These are phyloP conservation scores for Lobophora halterata DNA, from an alignment of 2,888 invertebrate genomes.

Conservation along the genomic window DNA sequence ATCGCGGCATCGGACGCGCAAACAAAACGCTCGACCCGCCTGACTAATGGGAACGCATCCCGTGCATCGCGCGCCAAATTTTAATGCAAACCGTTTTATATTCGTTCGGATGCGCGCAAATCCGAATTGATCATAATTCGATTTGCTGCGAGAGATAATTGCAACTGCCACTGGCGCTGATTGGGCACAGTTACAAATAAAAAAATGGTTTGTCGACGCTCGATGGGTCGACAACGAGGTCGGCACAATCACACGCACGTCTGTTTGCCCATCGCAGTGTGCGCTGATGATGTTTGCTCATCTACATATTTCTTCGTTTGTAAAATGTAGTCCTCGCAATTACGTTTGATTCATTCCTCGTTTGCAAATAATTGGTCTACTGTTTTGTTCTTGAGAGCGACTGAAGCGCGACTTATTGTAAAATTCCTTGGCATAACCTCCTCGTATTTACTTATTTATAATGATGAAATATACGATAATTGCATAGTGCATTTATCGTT, in stretches of 20 bases:
- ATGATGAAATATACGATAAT: too few species aligned
- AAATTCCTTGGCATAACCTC: slow-evolving; percentile 71
- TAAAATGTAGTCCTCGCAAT: slow-evolving; percentile 27
- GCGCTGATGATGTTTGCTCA: slow-evolving; percentile 73
- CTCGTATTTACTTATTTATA: too few species aligned
- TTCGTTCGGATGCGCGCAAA: slow-evolving; percentile 78
- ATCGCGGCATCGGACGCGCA: slow-evolving; percentile 50
- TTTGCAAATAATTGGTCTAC: slow-evolving; percentile 17
- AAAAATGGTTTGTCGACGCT: slow-evolving; percentile 52
- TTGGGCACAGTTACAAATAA: slow-evolving; percentile 66
- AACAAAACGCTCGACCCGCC: slow-evolving; percentile 67
- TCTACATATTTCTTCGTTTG: slow-evolving; percentile 53
- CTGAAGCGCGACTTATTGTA: too few species aligned
- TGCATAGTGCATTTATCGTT: too few species aligned
- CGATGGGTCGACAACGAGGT: slow-evolving; percentile 37
- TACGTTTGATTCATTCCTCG: slow-evolving; percentile 17
- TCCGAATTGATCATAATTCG: slow-evolving; percentile 82
- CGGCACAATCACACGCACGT: slow-evolving; percentile 69
- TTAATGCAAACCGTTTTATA: slow-evolving; percentile 81
- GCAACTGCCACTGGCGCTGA: slow-evolving; percentile 80
- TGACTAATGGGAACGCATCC: slow-evolving; percentile 78
- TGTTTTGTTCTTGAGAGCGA: too few species aligned
- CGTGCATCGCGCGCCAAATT: slow-evolving; percentile 76
- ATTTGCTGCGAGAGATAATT: slow-evolving; percentile 78
- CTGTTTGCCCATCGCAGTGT: slow-evolving; percentile 64